phyloP scores from a whole-genome alignment of 2,888 invertebrate genomes.

The Scrobipalpa costella region DNA sequence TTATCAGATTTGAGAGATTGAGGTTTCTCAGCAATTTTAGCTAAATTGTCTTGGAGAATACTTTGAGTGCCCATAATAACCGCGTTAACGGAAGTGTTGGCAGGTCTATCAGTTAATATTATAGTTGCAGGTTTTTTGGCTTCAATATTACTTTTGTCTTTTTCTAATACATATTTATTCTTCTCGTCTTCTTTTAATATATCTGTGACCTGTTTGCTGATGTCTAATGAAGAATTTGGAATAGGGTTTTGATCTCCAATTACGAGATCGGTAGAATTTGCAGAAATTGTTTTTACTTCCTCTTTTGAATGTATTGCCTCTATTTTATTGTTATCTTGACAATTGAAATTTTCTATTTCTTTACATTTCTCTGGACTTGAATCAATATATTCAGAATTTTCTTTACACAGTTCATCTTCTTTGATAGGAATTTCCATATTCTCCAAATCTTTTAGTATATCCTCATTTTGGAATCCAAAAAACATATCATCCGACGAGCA shows the following conservation, averaged over 20 bases:
- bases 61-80: neutral
- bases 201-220: neutral
- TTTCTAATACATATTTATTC: too few species aligned
- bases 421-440: slow-evolving; percentile 58
- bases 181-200: neutral
- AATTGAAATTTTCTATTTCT: neutral
- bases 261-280: neutral
- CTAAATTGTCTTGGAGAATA: neutral
- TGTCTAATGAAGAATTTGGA: neutral
- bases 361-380: neutral
- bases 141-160: neutral
- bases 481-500: slow-evolving; percentile 39
- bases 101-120: neutral
- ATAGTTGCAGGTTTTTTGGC: neutral
- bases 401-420: slow-evolving; percentile 5
- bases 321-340: neutral
- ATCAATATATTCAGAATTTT: neutral
- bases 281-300: neutral
- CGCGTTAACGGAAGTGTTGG: neutral
- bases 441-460: slow-evolving; percentile 52
- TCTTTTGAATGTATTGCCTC: neutral
- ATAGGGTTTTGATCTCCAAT: neutral
- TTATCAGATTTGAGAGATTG: neutral
- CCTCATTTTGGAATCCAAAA: slow-evolving; percentile 49
- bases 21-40: neutral